These are phyloP conservation scores for Philhelius pedissequus DNA, from an alignment of 2,888 invertebrate genomes.

Conservation along the genomic window DNA sequence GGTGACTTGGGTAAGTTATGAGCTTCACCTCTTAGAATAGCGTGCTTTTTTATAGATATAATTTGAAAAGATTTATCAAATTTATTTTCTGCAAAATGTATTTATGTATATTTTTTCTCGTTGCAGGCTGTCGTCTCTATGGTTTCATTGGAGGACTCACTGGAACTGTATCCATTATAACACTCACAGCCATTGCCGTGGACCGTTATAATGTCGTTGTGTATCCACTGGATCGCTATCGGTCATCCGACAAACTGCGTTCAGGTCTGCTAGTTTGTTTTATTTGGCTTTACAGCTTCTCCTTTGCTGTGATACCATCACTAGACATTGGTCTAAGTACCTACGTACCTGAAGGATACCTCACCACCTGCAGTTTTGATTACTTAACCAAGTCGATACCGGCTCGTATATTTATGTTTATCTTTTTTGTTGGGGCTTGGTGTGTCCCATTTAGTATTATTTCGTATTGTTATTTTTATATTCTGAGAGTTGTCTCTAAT, in stretches of 20 bases:
- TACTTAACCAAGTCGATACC: constrained; percentile 85
- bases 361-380: constrained; percentile 92
- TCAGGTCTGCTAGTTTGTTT: constrained; percentile 82
- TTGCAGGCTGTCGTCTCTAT: constrained; percentile 87
- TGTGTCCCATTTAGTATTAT: constrained; percentile 86
- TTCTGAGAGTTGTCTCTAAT: constrained; percentile 83
- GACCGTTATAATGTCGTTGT: constrained; percentile 91
- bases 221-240: constrained; percentile 85
- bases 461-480: constrained; percentile 86
- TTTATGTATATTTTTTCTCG: not conserved
- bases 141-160: constrained; percentile 90
- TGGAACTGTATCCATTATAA: constrained; percentile 89
- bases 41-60: too few species aligned
- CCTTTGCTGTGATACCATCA: constrained; percentile 86
- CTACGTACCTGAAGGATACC: constrained; percentile 91
- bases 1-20: constrained; percentile 84
- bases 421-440: constrained; percentile 88
- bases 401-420: constrained; percentile 85
- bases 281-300: constrained; percentile 87
- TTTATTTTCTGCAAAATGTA: not conserved
- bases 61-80: not conserved
- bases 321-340: constrained; percentile 84
- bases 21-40: constrained; percentile 18
- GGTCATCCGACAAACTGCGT: constrained; percentile 82
- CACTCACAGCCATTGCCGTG: constrained; percentile 88